Percentiles rank a stretch among this genome's conserved stretches.
Conservation (phyloP, 2,888 invertebrate genomes). For the Ariolimax columbianus region DNA sequence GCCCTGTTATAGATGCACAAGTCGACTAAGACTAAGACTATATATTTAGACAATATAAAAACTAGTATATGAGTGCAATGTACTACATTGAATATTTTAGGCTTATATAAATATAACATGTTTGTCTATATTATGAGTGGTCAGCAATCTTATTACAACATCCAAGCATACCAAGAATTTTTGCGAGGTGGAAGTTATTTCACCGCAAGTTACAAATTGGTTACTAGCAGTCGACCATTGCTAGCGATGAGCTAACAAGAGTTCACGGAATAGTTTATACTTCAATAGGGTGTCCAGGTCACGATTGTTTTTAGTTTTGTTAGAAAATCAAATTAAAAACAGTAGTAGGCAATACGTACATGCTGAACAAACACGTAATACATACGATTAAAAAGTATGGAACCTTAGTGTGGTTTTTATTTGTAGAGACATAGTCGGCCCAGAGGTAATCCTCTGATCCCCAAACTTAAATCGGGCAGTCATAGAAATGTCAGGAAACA, state of each 20-base stretch:
- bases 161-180: too few species aligned
- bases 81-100: too few species aligned
- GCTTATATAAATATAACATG: too few species aligned
- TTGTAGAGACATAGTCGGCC: neutral
- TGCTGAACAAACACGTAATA: neutral
- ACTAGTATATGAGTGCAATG: too few species aligned
- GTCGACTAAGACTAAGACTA: too few species aligned
- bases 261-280: slow-evolving; percentile 43
- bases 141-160: too few species aligned
- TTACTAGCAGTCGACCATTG: slow-evolving; percentile 25
- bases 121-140: too few species aligned
- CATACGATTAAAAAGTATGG: neutral
- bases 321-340: neutral
- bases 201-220: neutral
- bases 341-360: neutral
- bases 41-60: too few species aligned
- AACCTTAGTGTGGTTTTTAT: neutral
- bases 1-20: too few species aligned
- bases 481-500: slow-evolving; percentile 54
- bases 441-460: neutral
- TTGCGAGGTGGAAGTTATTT: too few species aligned
- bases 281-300: neutral
- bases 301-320: neutral
- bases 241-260: neutral
- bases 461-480: slow-evolving; percentile 13